phyloP scores from a whole-genome alignment of 2,888 invertebrate species.

The Willowsia nigromaculata region DNA sequence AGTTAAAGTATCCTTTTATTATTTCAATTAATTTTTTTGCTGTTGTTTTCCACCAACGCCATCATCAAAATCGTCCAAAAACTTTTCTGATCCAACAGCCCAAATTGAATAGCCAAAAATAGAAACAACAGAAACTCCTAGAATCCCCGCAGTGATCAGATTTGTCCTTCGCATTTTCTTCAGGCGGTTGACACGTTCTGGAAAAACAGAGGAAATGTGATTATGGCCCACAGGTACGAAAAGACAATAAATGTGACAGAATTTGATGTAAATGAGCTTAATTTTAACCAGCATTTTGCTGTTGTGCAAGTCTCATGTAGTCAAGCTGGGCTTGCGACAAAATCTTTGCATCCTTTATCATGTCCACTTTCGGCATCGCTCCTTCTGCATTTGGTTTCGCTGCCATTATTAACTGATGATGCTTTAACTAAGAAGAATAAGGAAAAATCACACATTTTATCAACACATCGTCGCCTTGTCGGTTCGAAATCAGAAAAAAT shows the following conservation, averaged over 20 bases:
- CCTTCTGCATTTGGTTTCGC: constrained; percentile 79
- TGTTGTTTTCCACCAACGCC: not conserved
- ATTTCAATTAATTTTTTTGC: constrained; percentile 37
- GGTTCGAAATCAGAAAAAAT: no score
- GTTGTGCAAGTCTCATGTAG: constrained; percentile 90
- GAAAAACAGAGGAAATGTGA: no score
- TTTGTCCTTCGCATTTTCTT: constrained; percentile 85
- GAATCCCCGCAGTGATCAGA: constrained; percentile 84
- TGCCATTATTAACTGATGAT: constrained; percentile 49
- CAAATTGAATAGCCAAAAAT: constrained; percentile 92
- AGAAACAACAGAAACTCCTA: constrained; percentile 86
- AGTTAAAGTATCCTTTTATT: not conserved
- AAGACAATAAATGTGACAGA: no score
- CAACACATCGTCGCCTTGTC: no score
- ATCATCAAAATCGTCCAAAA: constrained; percentile 93
- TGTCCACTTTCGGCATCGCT: constrained; percentile 83
- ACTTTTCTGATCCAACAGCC: constrained; percentile 94
- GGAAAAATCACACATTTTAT: no score
- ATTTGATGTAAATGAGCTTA: no score
- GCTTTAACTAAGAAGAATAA: no score
- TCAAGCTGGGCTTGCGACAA: constrained; percentile 84
- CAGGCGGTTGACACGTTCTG: constrained; percentile 86
- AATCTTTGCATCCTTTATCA: constrained; percentile 80
- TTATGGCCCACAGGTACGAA: no score
- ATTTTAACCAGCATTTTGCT: constrained; percentile 84